Conservation (phyloP, 2,888 invertebrate genomes). For the Heterodera filipjevi region DNA sequence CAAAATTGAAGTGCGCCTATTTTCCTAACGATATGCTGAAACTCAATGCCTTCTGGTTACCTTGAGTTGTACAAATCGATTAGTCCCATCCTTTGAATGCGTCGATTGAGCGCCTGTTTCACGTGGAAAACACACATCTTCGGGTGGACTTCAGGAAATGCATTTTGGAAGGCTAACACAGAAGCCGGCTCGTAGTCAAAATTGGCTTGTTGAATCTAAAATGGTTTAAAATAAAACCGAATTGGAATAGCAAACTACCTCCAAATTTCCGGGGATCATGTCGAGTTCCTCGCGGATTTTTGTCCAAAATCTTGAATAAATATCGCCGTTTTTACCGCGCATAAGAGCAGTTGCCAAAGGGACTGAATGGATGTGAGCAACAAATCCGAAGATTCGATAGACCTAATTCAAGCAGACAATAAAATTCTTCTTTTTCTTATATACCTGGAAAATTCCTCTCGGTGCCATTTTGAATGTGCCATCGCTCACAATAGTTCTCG, state of each 20-base stretch:
- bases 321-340: no score
- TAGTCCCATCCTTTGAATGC: neutral
- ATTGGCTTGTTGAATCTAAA: no score
- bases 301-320: no score
- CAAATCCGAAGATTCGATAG: neutral
- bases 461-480: neutral
- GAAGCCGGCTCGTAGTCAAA: no score
- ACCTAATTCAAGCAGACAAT: neutral
- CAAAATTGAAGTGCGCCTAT: neutral
- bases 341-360: no score
- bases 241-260: no score
- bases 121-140: constrained; percentile 9
- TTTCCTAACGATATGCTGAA: neutral
- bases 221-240: no score
- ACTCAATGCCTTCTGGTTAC: neutral
- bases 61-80: neutral
- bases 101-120: neutral
- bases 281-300: no score
- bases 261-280: no score
- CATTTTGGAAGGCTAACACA: no score
- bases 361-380: no score
- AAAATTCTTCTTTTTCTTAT: neutral
- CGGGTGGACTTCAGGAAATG: no score
- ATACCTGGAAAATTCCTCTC: neutral
- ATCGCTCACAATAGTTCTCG: neutral